phyloP scores from a whole-genome alignment of 2,888 invertebrate genomes.

The Hirudinaria manillensis region DNA sequence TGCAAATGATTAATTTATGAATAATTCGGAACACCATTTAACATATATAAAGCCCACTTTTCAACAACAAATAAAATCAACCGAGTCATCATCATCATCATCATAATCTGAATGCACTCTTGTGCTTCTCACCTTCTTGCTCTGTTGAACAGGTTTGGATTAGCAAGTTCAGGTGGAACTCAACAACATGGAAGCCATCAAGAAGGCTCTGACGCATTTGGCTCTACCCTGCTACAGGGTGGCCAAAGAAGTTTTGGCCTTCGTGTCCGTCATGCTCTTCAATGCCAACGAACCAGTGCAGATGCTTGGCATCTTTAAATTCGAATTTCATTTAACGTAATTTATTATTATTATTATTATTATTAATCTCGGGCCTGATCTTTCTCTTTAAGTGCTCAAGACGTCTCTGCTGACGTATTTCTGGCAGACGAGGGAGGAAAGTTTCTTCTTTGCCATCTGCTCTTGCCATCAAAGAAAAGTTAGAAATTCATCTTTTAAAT shows the following conservation, averaged over 20 bases:
- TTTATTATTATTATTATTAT: neutral
- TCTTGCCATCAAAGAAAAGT: conserved; percentile 54
- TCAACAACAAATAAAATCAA: neutral
- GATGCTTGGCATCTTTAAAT: conserved; percentile 39
- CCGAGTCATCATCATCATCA: neutral
- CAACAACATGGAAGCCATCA: conserved; percentile 47
- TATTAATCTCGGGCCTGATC: neutral
- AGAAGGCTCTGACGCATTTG: conserved; percentile 50
- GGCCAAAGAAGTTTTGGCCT: conserved; percentile 50
- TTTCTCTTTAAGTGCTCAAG: conserved; percentile 15
- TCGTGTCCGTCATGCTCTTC: conserved; percentile 50
- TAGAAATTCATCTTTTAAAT: conserved; percentile 30
- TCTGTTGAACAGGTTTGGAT: conserved; percentile 42
- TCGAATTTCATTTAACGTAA: neutral
- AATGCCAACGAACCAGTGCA: conserved; percentile 51
- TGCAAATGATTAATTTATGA: neutral
- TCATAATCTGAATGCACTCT: too few relatives aligned
- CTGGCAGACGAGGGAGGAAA: conserved; percentile 52
- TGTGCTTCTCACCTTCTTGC: too few relatives aligned
- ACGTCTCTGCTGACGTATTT: conserved; percentile 46
- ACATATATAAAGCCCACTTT: too few relatives aligned
- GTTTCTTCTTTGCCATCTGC: conserved; percentile 54
- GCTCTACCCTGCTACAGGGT: conserved; percentile 49
- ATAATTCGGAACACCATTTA: too few relatives aligned
- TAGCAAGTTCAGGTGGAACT: conserved; percentile 47